A percentile compares a stretch with the other conserved stretches of the same genome.
Conservation (phyloP, 2,888 invertebrate genomes). For the Lasioglossum pauxillum region DNA sequence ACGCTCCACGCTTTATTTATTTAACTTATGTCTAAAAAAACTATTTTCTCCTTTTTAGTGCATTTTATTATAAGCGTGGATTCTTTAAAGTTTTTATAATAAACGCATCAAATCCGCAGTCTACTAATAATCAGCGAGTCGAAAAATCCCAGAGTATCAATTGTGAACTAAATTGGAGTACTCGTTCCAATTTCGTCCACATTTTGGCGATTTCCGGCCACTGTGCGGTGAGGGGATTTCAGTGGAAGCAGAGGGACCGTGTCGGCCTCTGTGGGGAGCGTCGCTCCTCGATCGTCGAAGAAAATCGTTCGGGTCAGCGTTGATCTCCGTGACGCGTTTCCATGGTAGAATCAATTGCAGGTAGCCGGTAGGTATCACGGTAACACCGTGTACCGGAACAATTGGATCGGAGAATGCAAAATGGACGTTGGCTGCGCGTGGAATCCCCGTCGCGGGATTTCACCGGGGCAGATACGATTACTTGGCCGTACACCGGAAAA, state of each 20-base stretch:
- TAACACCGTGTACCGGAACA: slow-evolving; percentile 10
- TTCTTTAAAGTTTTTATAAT: too few species aligned
- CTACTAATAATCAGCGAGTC: too few species aligned
- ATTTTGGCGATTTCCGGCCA: too few species aligned
- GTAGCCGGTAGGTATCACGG: neutral
- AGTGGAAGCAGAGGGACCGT: neutral
- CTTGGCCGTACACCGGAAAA: slow-evolving; percentile 15
- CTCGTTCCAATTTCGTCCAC: too few species aligned
- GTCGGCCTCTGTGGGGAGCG: neutral
- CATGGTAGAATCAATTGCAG: slow-evolving; percentile 7
- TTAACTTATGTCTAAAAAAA: too few species aligned
- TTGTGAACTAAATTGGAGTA: too few species aligned
- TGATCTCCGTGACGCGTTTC: slow-evolving; percentile 9
- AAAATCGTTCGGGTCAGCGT: neutral
- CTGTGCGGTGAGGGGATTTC: neutral
- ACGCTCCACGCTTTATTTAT: too few species aligned
- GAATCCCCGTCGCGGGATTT: slow-evolving; percentile 15
- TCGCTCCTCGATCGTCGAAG: neutral
- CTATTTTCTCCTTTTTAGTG: too few species aligned
- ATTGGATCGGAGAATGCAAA: slow-evolving; percentile 34
- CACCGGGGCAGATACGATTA: slow-evolving; percentile 18
- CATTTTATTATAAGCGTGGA: too few species aligned
- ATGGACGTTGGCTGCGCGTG: slow-evolving; percentile 21
- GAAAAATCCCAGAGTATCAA: too few species aligned
- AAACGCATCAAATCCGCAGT: too few species aligned